Conservation (phyloP, 2,797 vertebrate genomes). For the Platalea minor region DNA sequence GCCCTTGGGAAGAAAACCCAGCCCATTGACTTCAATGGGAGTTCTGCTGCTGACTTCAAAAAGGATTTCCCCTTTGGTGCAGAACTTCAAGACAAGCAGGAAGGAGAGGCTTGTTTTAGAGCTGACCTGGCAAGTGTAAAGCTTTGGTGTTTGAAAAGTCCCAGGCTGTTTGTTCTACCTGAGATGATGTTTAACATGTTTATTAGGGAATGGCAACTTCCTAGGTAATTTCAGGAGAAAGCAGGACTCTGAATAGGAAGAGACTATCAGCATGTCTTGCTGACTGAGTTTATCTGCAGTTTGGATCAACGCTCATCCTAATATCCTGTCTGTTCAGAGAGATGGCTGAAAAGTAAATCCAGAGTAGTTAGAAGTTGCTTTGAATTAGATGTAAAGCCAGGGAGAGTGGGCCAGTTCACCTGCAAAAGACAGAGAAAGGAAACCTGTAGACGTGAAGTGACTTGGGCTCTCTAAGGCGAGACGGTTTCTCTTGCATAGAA, state of each 20-base stretch:
- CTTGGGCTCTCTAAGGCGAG: not conserved
- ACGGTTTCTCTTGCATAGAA: not conserved
- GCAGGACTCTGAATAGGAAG: not conserved
- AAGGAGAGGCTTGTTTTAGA: conserved; percentile 55
- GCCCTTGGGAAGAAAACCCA: conserved; percentile 59
- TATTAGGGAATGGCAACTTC: conserved; percentile 28
- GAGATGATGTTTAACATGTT: not conserved
- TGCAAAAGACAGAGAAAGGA: not conserved
- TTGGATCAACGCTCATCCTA: not conserved
- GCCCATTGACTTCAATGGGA: conserved; percentile 49
- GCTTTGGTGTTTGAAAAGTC: conserved; percentile 39
- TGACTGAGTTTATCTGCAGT: conserved; percentile 8
- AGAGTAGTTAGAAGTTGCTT: not conserved
- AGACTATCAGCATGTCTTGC: not conserved
- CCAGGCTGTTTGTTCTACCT: conserved; percentile 34
- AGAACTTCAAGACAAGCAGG: conserved; percentile 64
- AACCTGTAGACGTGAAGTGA: not conserved
- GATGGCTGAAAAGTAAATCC: not conserved
- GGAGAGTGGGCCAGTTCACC: not conserved
- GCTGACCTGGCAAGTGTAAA: conserved; percentile 48
- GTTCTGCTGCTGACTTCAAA: conserved; percentile 55
- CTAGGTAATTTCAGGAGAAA: not conserved
- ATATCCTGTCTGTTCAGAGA: not conserved
- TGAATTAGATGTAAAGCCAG: not conserved
- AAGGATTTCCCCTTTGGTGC: conserved; percentile 62